Evolutionary conservation across 2,888 invertebrate genomes (phyloP).

Genomic region (Caenorhabditis japonica): DNA sequence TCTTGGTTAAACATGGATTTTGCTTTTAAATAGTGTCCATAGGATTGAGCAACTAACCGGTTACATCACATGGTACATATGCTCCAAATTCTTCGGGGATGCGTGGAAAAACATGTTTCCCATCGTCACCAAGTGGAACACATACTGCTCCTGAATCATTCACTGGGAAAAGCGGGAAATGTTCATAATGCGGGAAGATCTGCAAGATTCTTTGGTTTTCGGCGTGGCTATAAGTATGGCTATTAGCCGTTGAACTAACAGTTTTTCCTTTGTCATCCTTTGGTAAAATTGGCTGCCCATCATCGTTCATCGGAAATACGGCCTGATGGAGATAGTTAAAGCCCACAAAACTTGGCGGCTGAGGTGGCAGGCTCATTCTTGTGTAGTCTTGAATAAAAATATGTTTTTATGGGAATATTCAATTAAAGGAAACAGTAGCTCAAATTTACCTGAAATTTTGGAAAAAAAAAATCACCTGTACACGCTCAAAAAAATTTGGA

Average conservation of each 20-base stretch:
- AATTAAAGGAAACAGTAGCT: too few species aligned
- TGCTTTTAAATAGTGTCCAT: neutral
- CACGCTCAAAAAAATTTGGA: too few species aligned
- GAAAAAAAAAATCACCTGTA: too few species aligned
- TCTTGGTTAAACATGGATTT: constrained; percentile 1
- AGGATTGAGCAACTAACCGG: too few species aligned
- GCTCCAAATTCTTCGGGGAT: constrained; percentile 26
- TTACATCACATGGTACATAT: constrained; percentile 32
- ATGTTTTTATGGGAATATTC: too few species aligned
- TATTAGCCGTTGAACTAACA: neutral
- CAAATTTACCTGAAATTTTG: too few species aligned
- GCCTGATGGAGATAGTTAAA: constrained; percentile 33
- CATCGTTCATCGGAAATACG: constrained; percentile 40
- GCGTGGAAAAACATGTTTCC: constrained; percentile 37
- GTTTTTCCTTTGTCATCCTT: constrained; percentile 38
- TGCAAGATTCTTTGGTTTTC: constrained; percentile 22
- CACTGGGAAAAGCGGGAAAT: constrained; percentile 43
- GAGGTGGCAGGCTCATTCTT: constrained; percentile 23
- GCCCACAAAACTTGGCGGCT: constrained; percentile 32
- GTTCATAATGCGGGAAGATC: constrained; percentile 41
- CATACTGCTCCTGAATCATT: constrained; percentile 39
- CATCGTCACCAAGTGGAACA: constrained; percentile 38
- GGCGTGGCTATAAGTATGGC: too few species aligned
- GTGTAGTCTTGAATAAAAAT: constrained; percentile 32
- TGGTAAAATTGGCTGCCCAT: constrained; percentile 35